Percentiles rank a stretch among this genome's conserved stretches.
Evolutionary conservation across 2,797 vertebrate species (phyloP).

Genomic region (Acanthis flammea): DNA sequence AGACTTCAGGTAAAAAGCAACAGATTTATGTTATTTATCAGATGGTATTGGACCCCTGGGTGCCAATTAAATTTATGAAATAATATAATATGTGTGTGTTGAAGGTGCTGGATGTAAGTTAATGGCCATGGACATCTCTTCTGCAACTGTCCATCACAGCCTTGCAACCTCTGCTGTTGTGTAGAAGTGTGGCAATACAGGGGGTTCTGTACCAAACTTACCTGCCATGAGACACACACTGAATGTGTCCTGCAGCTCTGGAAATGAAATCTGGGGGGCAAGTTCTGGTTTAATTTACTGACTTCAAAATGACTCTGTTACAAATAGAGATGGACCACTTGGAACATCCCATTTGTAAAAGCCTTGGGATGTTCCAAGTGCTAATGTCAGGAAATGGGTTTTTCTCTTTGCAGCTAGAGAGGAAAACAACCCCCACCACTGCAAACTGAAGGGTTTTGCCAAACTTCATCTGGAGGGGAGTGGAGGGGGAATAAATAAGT

Average conservation of each 20-base stretch:
- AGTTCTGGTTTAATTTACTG: neutral
- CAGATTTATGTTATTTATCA: neutral
- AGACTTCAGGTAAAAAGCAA: neutral
- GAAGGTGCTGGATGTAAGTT: neutral
- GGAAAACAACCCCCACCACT: fast-evolving
- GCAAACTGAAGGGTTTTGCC: neutral
- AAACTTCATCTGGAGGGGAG: neutral
- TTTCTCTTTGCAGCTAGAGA: neutral
- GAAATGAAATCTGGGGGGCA: fast-evolving
- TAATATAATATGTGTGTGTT: neutral
- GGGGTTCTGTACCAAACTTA: neutral
- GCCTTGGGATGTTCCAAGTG: neutral
- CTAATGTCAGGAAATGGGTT: fast-evolving
- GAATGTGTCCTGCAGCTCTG: neutral
- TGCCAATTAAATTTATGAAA: neutral
- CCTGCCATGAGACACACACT: neutral
- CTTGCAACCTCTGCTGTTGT: neutral
- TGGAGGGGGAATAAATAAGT: neutral
- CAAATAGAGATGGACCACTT: neutral
- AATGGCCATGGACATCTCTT: neutral
- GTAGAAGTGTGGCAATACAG: neutral
- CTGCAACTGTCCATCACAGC: neutral
- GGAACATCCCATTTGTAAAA: neutral
- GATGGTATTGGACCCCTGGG: neutral
- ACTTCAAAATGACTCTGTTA: neutral